These are phyloP conservation scores for Spilosoma lubricipeda DNA, from an alignment of 2,888 invertebrate species.

Conservation along the genomic window DNA sequence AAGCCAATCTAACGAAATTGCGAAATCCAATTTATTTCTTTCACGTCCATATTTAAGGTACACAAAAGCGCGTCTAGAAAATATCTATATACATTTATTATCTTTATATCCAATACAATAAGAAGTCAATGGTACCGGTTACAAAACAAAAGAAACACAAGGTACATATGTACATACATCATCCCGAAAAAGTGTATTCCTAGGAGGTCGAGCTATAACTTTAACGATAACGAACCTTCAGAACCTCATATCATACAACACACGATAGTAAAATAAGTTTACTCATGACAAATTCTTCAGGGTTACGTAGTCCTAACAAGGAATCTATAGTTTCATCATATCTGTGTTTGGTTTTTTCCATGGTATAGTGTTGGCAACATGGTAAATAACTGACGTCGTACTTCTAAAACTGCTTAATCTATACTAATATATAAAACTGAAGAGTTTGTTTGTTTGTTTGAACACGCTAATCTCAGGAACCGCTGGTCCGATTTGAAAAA, in stretches of 20 bases:
- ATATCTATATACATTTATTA: neutral
- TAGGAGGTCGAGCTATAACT: neutral
- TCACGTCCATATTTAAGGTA: neutral
- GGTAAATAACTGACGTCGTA: no score
- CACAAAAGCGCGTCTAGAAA: neutral
- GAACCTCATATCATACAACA: neutral
- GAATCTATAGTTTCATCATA: no score
- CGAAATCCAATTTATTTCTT: no score
- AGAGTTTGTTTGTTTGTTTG: no score
- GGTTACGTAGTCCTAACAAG: no score
- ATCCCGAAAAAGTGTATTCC: neutral
- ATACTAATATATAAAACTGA: no score
- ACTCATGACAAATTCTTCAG: no score
- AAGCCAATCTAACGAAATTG: neutral
- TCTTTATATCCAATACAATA: neutral
- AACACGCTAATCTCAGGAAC: no score
- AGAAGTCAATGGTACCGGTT: neutral
- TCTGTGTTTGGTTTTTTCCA: no score
- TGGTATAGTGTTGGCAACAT: no score
- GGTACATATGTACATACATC: neutral
- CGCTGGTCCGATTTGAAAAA: no score
- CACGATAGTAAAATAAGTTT: neutral
- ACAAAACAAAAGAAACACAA: neutral
- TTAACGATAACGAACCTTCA: neutral
- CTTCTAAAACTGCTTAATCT: no score